Evolutionary conservation across 2,888 invertebrate genomes (phyloP).

Genomic region (Papilio demoleus): DNA sequence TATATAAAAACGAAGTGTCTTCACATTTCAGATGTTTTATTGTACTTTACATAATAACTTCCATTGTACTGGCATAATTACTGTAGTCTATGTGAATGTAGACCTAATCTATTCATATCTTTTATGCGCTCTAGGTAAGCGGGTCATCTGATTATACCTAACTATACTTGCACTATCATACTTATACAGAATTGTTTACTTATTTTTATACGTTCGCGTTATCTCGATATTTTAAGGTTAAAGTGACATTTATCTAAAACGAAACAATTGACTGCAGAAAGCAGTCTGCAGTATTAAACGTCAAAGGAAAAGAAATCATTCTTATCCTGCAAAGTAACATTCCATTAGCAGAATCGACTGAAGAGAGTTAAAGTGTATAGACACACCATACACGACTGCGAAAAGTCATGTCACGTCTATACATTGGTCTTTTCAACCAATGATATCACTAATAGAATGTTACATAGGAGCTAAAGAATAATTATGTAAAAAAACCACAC

Average conservation of each 20-base stretch:
- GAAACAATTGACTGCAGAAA: too few relatives aligned
- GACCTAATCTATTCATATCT: constrained; percentile 21
- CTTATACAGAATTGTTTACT: background rate
- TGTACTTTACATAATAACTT: background rate
- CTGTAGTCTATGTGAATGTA: constrained; percentile 2
- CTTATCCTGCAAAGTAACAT: background rate
- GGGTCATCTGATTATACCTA: constrained; percentile 19
- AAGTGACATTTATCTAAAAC: background rate
- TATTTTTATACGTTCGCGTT: background rate
- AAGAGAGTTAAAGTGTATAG: too few relatives aligned
- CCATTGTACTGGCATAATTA: constrained; percentile 22
- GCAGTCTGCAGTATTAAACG: background rate
- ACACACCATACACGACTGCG: too few relatives aligned
- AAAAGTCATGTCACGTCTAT: background rate
- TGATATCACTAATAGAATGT: background rate
- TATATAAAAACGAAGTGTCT: constrained; percentile 1
- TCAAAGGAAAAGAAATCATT: background rate
- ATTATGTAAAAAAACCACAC: background rate
- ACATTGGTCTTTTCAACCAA: background rate
- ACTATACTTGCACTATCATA: too few relatives aligned
- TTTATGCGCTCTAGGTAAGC: constrained; percentile 12
- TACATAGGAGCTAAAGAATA: background rate
- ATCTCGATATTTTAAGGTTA: background rate
- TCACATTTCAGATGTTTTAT: constrained; percentile 4
- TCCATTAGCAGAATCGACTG: background rate